Evolutionary conservation across 1,140 invertebrate genomes (phyloP), one percentile per base, ranked within the genome.

Genomic region (Nebria ingens): DNA sequence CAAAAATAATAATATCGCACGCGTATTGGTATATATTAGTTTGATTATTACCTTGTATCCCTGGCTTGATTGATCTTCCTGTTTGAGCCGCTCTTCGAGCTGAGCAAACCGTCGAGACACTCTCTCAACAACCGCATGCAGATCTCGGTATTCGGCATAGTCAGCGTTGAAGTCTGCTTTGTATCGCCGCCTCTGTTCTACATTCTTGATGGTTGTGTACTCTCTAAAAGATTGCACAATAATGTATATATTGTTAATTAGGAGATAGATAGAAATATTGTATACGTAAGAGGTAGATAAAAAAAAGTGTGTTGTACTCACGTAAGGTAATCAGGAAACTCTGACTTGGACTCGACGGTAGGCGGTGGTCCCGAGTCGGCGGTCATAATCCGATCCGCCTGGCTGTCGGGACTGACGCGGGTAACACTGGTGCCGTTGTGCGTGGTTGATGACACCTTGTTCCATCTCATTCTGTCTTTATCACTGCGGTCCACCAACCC

Each of bases 111-210:
- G 79, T 59, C 79, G 78, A 15, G 87, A 80, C 13, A 92, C 87
- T 61, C 79, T 79, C 58, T 87, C 84, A 4, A 94, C 83, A 58
- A 83, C 76, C 49, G 76, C 71, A 73, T 93, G 84, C 58, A 94
- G 72, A 61, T 77, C 70, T 62, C 80, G 73, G 73, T 96, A 95
- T 72, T 93, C 90, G 52, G 78, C 79, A 71, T 93, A 94, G 65
- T 93, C 81, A 55, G 78, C 76, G 66, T 87, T 86, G 69, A 95
- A 96, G 68, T 93, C 91, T 59, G 83, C 79, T 73, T 93, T 94
- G 74, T 95, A 96, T 62, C 80, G 78, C 58, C 81, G 78, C 62
- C 89, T 80, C 73, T 92, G 88, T 61, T 88, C 85, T 56, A 73
- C 67, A 65, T 75, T 81, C 58, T 71, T 81, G 64, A 96, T 93